A percentile compares a stretch with the other conserved stretches of the same genome.
Evolutionary conservation across 2,888 invertebrate species (phyloP).

Genomic region (Erpobdella octoculata): DNA sequence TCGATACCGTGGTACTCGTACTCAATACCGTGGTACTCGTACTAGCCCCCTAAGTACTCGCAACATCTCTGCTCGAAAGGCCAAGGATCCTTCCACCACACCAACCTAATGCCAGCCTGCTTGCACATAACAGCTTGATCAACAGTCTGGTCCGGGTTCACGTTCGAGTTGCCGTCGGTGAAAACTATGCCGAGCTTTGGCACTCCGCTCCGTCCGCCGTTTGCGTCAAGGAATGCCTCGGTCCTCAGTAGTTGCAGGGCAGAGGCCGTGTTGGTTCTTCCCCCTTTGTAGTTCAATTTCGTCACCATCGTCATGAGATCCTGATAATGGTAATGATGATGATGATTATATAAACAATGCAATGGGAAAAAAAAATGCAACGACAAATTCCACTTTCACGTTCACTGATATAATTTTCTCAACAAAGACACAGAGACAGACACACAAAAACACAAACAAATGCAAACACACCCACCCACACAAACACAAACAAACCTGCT

Average conservation of each 20-base stretch:
- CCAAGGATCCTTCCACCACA: neutral
- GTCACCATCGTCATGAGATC: slow-evolving; percentile 41
- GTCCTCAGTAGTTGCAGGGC: slow-evolving; percentile 41
- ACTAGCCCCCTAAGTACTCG: too few relatives aligned
- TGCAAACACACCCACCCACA: neutral
- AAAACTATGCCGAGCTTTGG: slow-evolving; percentile 43
- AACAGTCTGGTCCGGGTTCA: slow-evolving; percentile 43
- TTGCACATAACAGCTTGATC: slow-evolving; percentile 40
- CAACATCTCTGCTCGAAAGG: too few relatives aligned
- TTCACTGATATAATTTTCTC: neutral
- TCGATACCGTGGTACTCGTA: too few relatives aligned
- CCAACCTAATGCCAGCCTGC: slow-evolving; percentile 16
- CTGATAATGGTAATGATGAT: slow-evolving; percentile 17
- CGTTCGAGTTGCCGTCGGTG: slow-evolving; percentile 46
- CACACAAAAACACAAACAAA: neutral
- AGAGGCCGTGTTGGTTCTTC: slow-evolving; percentile 45
- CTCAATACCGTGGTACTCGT: too few relatives aligned
- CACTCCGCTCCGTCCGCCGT: slow-evolving; percentile 43
- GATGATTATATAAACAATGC: neutral
- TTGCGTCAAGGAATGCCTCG: slow-evolving; percentile 39
- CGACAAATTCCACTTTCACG: neutral
- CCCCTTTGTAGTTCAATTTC: slow-evolving; percentile 37
- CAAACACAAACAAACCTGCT: slow-evolving; percentile 7
- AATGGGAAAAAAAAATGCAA: neutral
- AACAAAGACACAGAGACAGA: too few relatives aligned